Evolutionary conservation across 1,140 invertebrate genomes (phyloP).

Genomic region (Cyrtorhinus lividipennis): DNA sequence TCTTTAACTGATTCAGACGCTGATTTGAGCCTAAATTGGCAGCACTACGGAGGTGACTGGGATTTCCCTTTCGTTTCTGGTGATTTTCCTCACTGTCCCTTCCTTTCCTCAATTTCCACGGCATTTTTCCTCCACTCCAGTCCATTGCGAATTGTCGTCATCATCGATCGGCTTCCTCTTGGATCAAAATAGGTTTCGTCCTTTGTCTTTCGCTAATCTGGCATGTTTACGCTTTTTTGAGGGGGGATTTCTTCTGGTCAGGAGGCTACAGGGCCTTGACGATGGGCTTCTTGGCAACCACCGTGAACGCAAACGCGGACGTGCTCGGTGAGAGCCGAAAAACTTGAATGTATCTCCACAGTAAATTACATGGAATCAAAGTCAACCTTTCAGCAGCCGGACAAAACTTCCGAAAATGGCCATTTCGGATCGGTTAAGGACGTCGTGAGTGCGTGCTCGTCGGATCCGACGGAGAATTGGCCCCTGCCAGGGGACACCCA

Average conservation of each 20-base stretch:
- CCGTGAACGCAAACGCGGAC: neutral
- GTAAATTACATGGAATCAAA: neutral
- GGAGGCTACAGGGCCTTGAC: too few species aligned
- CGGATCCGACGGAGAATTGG: neutral
- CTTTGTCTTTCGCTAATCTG: neutral
- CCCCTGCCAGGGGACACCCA: neutral
- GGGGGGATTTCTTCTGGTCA: neutral
- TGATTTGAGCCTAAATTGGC: neutral
- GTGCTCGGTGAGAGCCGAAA: neutral
- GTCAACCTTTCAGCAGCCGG: neutral
- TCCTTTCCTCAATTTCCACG: neutral
- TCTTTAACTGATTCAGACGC: neutral
- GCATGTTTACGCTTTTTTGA: neutral
- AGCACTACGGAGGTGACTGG: neutral
- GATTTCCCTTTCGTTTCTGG: neutral
- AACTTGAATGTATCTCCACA: neutral
- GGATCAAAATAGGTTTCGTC: neutral
- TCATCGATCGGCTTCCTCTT: too few species aligned
- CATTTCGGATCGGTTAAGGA: neutral
- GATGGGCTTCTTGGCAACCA: neutral
- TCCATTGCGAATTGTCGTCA: too few species aligned
- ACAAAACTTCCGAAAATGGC: neutral
- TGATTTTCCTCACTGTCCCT: neutral
- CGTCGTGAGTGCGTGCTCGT: neutral
- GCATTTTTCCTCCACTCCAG: too few species aligned